These are phyloP conservation scores for Gastracanthus pulcherrimus DNA, from an alignment of 2,888 invertebrate species.

Conservation along the genomic window DNA sequence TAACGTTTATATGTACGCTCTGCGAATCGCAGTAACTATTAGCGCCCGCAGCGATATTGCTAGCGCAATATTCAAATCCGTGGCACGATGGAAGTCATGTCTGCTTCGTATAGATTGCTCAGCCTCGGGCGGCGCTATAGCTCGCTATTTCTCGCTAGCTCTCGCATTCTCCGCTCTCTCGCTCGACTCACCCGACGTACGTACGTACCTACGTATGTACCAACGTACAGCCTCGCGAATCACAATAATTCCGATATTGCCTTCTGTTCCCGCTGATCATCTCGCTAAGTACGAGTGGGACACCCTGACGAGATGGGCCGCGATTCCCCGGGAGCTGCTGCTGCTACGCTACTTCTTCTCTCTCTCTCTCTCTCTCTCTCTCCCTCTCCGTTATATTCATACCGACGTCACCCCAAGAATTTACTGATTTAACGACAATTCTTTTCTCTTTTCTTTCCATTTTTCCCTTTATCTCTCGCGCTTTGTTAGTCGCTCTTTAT, in stretches of 20 bases:
- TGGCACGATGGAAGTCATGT: slow-evolving; percentile 72
- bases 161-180: slow-evolving; percentile 21
- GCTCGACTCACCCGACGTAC: not conserved
- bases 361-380: not conserved
- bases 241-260: slow-evolving; percentile 77
- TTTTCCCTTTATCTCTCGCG: slow-evolving; percentile 42
- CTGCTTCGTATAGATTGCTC: slow-evolving; percentile 75
- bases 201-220: not conserved
- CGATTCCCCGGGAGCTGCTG: slow-evolving; percentile 5
- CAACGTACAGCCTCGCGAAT: slow-evolving; percentile 64
- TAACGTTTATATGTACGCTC: slow-evolving; percentile 39
- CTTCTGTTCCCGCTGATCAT: slow-evolving; percentile 74
- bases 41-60: slow-evolving; percentile 74
- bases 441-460: slow-evolving; percentile 44
- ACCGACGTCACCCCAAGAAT: slow-evolving; percentile 53
- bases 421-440: slow-evolving; percentile 59
- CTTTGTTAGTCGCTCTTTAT: slow-evolving; percentile 38
- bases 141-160: slow-evolving; percentile 62
- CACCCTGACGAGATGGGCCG: slow-evolving; percentile 64
- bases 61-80: slow-evolving; percentile 76
- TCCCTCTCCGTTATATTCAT: slow-evolving; percentile 1
- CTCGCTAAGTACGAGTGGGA: slow-evolving; percentile 71
- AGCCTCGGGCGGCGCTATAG: slow-evolving; percentile 67
- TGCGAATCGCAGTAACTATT: slow-evolving; percentile 71
- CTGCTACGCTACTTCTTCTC: too few species aligned